These are phyloP conservation scores for Carcinoscorpius rotundicauda DNA, from an alignment of 1,140 invertebrate genomes.

Conservation along the genomic window DNA sequence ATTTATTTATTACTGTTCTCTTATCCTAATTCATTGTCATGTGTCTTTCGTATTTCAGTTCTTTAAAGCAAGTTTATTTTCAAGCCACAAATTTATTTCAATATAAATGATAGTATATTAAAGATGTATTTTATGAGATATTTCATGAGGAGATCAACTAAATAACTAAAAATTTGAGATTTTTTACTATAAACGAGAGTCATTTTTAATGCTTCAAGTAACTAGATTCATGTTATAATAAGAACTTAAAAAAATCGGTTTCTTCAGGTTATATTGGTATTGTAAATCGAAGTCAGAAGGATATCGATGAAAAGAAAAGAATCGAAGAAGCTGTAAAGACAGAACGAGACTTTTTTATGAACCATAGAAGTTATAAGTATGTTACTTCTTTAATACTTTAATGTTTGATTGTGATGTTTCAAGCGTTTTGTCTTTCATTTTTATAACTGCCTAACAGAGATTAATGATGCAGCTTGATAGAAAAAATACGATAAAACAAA, in stretches of 20 bases:
- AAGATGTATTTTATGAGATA: too few relatives aligned
- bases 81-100: too few relatives aligned
- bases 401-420: too few relatives aligned
- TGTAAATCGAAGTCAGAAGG: conserved; percentile 12
- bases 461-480: background rate
- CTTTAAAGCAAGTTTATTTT: too few relatives aligned
- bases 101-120: too few relatives aligned
- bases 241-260: background rate
- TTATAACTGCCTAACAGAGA: too few relatives aligned
- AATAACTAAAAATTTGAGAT: conserved; percentile 7
- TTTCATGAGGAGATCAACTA: background rate
- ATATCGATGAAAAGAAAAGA: conserved; percentile 7
- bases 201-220: background rate
- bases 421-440: too few relatives aligned
- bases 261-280: conserved; percentile 13
- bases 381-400: background rate
- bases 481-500: too few relatives aligned
- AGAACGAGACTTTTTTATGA: conserved; percentile 13
- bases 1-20: too few relatives aligned
- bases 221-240: background rate
- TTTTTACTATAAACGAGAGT: conserved; percentile 6
- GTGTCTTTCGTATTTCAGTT: too few relatives aligned
- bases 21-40: too few relatives aligned
- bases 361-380: conserved; percentile 12
- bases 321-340: background rate